These are phyloP conservation scores for Orthosia gracilis DNA, from an alignment of 2,888 invertebrate genomes.

Conservation along the genomic window DNA sequence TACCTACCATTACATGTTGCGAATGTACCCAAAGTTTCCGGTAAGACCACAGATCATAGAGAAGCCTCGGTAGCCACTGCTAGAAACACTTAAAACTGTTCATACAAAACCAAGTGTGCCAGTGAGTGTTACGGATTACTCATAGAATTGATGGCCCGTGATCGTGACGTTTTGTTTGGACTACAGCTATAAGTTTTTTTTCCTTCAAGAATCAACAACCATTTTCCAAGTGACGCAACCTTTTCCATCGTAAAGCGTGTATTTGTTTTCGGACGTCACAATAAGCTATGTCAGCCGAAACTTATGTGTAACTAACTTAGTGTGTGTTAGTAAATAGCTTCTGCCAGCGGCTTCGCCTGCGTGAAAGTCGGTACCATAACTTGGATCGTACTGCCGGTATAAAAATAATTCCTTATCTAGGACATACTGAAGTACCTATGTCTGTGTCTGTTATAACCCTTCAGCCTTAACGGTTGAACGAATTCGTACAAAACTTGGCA, in stretches of 20 bases:
- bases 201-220: background rate
- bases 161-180: background rate
- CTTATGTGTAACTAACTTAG: too few relatives aligned
- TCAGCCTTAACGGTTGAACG: too few relatives aligned
- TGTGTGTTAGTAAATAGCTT: too few relatives aligned
- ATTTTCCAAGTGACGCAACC: background rate
- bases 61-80: background rate
- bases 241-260: background rate
- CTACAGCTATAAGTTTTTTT: background rate
- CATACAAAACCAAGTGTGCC: background rate
- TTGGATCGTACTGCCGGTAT: too few relatives aligned
- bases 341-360: too few relatives aligned
- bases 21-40: conserved; percentile 47
- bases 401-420: too few relatives aligned
- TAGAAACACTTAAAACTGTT: background rate
- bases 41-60: conserved; percentile 31
- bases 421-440: too few relatives aligned
- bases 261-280: conserved; percentile 7
- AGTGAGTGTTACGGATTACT: too few relatives aligned
- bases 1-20: conserved; percentile 22
- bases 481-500: too few relatives aligned
- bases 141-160: too few relatives aligned
- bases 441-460: too few relatives aligned
- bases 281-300: background rate
- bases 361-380: too few relatives aligned